Percentiles rank a stretch among this genome's conserved stretches.
phyloP scores from a whole-genome alignment of 37 sponge, comb jelly and placozoan genomes.

The Agelas oroides region DNA sequence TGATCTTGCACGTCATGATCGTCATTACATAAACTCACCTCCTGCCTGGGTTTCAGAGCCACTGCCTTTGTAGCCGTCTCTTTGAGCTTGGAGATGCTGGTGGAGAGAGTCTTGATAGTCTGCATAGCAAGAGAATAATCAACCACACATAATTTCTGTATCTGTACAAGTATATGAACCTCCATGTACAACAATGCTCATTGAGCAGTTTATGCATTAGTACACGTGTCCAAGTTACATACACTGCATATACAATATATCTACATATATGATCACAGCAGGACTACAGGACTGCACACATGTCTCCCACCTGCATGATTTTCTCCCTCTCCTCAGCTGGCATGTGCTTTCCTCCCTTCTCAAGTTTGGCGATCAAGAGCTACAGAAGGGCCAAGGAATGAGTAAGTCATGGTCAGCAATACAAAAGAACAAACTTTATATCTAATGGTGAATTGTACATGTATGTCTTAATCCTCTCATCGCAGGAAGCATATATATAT shows the following conservation, averaged over 20 bases:
- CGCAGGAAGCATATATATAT: too few species aligned
- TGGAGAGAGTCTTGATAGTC: slow-evolving; percentile 65
- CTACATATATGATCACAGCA: background rate
- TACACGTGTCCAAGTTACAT: too few species aligned
- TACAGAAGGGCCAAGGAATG: slow-evolving; percentile 15
- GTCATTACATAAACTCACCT: background rate
- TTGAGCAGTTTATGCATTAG: background rate
- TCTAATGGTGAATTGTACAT: too few species aligned
- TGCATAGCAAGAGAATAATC: slow-evolving; percentile 1
- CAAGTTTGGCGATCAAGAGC: slow-evolving; percentile 80
- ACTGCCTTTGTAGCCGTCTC: slow-evolving; percentile 49
- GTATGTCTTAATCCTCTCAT: too few species aligned
- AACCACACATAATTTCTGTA: background rate
- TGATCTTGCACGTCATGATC: too few species aligned
- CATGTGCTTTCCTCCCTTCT: slow-evolving; percentile 58
- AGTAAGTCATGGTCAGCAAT: too few species aligned
- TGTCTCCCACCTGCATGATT: slow-evolving; percentile 72
- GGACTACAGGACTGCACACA: too few species aligned
- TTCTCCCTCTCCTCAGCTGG: slow-evolving; percentile 72
- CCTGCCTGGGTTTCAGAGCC: slow-evolving; percentile 9
- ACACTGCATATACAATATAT: too few species aligned
- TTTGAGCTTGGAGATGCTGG: slow-evolving; percentile 49
- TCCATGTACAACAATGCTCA: background rate
- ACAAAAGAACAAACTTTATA: too few species aligned
- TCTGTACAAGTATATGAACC: background rate